Conservation (phyloP, 2,113 vertebrate genomes). For the Siniperca knerii region DNA sequence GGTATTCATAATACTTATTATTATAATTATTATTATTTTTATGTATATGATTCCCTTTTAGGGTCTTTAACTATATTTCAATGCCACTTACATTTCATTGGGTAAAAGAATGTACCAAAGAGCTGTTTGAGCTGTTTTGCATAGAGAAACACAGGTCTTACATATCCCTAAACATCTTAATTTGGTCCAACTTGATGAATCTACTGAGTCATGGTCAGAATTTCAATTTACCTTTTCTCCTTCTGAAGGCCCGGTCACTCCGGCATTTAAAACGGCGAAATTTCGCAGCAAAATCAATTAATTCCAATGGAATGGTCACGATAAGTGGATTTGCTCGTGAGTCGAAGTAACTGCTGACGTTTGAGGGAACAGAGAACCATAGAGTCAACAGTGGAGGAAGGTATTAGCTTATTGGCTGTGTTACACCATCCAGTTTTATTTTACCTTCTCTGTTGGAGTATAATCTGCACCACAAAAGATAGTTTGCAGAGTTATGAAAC, state of each 20-base stretch:
- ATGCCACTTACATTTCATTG: slow-evolving; percentile 14
- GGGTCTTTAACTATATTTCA: slow-evolving; percentile 18
- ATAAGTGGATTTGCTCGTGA: neutral
- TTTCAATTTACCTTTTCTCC: slow-evolving; percentile 18
- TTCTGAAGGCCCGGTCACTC: slow-evolving; percentile 8
- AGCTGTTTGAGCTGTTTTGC: slow-evolving; percentile 34
- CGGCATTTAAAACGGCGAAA: neutral
- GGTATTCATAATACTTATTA: slow-evolving; percentile 56
- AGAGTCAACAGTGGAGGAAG: neutral
- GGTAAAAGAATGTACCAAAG: slow-evolving; percentile 65
- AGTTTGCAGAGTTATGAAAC: neutral
- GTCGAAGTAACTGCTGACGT: neutral
- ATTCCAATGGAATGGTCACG: neutral
- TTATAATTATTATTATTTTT: slow-evolving; percentile 13
- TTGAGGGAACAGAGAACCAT: neutral
- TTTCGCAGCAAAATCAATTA: neutral
- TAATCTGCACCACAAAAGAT: neutral
- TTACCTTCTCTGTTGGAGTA: neutral
- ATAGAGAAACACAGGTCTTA: slow-evolving; percentile 5
- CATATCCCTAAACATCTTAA: neutral
- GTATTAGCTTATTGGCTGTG: neutral
- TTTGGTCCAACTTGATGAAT: neutral
- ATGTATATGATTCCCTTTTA: slow-evolving; percentile 1
- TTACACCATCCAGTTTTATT: neutral
- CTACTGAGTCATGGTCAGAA: neutral